Evolutionary conservation across 1,140 invertebrate species (phyloP).

Genomic region (Drosophila athabasca): DNA sequence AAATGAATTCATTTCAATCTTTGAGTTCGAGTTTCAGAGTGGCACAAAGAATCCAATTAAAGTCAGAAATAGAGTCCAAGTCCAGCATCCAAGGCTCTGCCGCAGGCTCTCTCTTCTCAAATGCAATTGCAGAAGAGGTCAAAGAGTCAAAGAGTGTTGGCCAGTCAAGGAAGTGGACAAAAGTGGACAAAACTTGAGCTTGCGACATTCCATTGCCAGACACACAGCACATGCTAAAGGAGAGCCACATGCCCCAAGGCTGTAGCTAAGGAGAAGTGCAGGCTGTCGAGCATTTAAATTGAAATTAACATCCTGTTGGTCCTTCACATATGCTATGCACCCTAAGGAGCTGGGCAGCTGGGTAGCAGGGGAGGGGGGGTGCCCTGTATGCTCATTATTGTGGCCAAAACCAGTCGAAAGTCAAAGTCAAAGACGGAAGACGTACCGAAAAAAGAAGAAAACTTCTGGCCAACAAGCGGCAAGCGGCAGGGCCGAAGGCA

Average conservation of each 20-base stretch:
- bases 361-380: slow-evolving; percentile 5
- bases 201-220: slow-evolving; percentile 19
- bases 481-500: slow-evolving; percentile 31
- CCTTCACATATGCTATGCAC: slow-evolving; percentile 38
- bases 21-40: slow-evolving; percentile 7
- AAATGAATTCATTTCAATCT: slow-evolving; percentile 41
- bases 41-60: slow-evolving; percentile 71
- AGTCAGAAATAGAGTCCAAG: slow-evolving; percentile 36
- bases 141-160: slow-evolving; percentile 43
- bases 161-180: slow-evolving; percentile 43
- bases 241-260: slow-evolving; percentile 3
- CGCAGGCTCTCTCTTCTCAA: slow-evolving; percentile 31
- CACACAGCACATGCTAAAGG: slow-evolving; percentile 51
- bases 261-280: slow-evolving; percentile 11
- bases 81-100: slow-evolving; percentile 8
- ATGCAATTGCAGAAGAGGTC: slow-evolving; percentile 41
- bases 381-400: slow-evolving; percentile 67
- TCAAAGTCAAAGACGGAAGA: slow-evolving; percentile 58
- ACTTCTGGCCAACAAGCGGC: slow-evolving; percentile 57
- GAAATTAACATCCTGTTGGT: slow-evolving; percentile 77
- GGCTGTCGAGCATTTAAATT: slow-evolving; percentile 71
- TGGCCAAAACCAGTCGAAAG: slow-evolving; percentile 37
- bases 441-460: slow-evolving; percentile 26
- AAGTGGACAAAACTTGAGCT: slow-evolving; percentile 33
- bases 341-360: slow-evolving; percentile 23